These are phyloP conservation scores for Cynocephalus volans DNA, from an alignment of 2,113 vertebrate species.

Conservation along the genomic window DNA sequence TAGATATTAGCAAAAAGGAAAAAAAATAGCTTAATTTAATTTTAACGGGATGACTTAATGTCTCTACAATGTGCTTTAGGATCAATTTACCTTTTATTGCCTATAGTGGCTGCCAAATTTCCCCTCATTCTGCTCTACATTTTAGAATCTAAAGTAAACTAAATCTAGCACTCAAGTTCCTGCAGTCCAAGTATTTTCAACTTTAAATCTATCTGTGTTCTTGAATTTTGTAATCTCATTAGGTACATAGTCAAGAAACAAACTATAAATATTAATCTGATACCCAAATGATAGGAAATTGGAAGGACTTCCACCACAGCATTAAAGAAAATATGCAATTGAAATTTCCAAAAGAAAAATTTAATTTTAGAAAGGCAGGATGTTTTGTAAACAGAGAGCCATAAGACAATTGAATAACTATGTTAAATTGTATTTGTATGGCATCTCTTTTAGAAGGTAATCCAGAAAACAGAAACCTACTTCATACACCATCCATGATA, in stretches of 20 bases:
- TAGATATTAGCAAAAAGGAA: constrained; percentile 17
- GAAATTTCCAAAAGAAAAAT: constrained; percentile 17
- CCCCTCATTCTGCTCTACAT: background rate
- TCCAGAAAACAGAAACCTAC: background rate
- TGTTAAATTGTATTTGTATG: background rate
- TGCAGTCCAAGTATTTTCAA: constrained; percentile 25
- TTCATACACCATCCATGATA: background rate
- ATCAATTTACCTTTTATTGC: constrained; percentile 34
- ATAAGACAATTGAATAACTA: background rate
- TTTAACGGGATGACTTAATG: constrained; percentile 46
- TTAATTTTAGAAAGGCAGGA: background rate
- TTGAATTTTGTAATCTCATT: constrained; percentile 43
- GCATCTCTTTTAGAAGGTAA: background rate
- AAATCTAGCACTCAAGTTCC: background rate
- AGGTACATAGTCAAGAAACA: background rate
- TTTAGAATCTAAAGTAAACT: background rate
- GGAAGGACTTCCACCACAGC: background rate
- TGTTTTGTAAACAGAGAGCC: constrained; percentile 22
- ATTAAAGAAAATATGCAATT: background rate
- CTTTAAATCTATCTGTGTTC: background rate
- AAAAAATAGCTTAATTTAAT: background rate
- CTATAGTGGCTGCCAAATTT: background rate
- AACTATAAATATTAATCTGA: constrained; percentile 22
- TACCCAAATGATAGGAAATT: background rate
- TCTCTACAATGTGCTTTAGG: background rate